Conservation (phyloP, 2,113 vertebrate genomes). For the Rhegmatorhina hoffmannsi region DNA sequence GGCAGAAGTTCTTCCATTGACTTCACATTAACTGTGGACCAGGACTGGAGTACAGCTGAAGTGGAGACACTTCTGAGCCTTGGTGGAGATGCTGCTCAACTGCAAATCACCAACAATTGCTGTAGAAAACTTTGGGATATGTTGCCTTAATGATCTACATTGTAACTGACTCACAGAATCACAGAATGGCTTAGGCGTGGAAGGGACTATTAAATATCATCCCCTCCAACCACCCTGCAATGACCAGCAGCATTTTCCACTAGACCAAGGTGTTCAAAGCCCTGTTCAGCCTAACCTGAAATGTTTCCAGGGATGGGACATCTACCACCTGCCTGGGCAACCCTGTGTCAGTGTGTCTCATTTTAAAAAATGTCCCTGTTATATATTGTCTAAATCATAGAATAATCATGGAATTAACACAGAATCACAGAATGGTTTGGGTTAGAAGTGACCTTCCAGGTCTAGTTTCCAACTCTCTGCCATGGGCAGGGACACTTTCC, state of each 20-base stretch:
- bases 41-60: background rate
- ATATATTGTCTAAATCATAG: background rate
- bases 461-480: background rate
- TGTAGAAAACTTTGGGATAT: background rate
- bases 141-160: background rate
- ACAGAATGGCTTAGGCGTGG: background rate
- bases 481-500: background rate
- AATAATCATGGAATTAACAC: background rate
- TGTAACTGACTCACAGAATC: accelerated
- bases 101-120: accelerated
- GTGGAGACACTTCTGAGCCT: background rate
- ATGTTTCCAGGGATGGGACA: background rate
- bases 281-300: background rate
- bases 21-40: background rate
- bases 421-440: background rate
- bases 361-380: background rate
- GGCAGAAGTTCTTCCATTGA: background rate
- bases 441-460: background rate
- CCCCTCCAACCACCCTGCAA: background rate
- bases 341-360: no score
- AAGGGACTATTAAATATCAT: background rate
- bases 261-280: background rate
- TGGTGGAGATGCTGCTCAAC: background rate
- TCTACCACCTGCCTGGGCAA: background rate
- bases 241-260: background rate